Percentiles rank a stretch among this genome's conserved stretches.
phyloP scores from a whole-genome alignment of 2,113 vertebrate genomes.

The Dipodomys merriami region DNA sequence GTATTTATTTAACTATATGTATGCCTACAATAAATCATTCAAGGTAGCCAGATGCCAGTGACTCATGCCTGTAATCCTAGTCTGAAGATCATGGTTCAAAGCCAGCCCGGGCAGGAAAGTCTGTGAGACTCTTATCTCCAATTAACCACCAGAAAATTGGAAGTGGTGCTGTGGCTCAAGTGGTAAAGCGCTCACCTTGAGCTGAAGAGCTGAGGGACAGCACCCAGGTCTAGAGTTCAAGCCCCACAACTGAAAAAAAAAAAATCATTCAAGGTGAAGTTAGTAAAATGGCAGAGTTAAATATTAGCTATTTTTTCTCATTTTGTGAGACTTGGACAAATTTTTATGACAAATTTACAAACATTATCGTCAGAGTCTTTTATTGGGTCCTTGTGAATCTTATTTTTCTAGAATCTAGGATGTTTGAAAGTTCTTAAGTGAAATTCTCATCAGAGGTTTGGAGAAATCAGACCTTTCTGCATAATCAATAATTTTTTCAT shows the following conservation, averaged over 20 bases:
- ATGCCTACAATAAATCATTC: not conserved
- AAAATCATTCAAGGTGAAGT: not conserved
- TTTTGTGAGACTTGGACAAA: slow-evolving; percentile 24
- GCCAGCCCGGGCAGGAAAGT: too few relatives aligned
- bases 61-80: too few relatives aligned
- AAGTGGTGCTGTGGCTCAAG: too few relatives aligned
- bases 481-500: slow-evolving; percentile 7
- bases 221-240: too few relatives aligned
- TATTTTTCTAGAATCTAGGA: not conserved
- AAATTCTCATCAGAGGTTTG: slow-evolving; percentile 1
- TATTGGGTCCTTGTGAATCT: not conserved
- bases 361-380: not conserved
- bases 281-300: not conserved
- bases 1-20: not conserved
- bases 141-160: too few relatives aligned
- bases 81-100: too few relatives aligned
- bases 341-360: not conserved
- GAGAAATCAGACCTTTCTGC: slow-evolving; percentile 18
- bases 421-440: slow-evolving; percentile 32
- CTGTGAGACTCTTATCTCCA: too few relatives aligned
- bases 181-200: too few relatives aligned
- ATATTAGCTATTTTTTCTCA: not conserved
- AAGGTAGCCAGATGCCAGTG: too few relatives aligned
- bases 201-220: too few relatives aligned
- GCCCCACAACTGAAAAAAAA: too few relatives aligned